Percentiles rank a stretch among this genome's conserved stretches.
These are phyloP conservation scores for Ardeotis arabs DNA, from an alignment of 2,113 vertebrate species.

Conservation along the genomic window DNA sequence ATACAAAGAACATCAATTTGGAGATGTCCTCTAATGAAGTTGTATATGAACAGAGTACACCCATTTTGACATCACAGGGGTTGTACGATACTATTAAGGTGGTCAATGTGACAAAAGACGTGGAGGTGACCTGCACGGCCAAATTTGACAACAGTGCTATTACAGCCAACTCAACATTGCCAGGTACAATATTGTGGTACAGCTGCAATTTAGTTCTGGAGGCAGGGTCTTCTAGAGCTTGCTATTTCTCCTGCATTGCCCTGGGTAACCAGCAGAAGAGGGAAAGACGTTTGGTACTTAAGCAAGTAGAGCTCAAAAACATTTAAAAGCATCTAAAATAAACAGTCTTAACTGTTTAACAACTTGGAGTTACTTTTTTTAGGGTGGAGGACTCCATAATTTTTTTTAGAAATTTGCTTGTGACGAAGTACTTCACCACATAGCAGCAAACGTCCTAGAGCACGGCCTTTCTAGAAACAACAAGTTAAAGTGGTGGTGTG, in stretches of 20 bases:
- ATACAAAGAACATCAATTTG: conserved; percentile 34
- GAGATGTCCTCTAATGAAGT: not conserved
- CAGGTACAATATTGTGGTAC: not conserved
- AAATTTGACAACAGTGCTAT: accelerated
- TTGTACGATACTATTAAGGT: conserved; percentile 33
- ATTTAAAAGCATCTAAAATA: not conserved
- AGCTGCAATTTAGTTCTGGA: not conserved
- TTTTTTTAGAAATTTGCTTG: not conserved
- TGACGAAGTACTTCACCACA: not conserved
- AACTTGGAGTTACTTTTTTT: not conserved
- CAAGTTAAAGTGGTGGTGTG: not conserved
- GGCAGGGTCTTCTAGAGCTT: not conserved
- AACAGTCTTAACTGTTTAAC: not conserved
- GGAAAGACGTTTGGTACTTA: not conserved
- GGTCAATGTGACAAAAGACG: not conserved
- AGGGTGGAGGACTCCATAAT: not conserved
- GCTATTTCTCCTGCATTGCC: not conserved
- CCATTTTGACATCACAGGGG: not conserved
- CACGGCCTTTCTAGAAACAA: not conserved
- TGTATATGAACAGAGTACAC: not conserved
- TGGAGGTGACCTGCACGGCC: not conserved
- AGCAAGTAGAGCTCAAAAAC: not conserved
- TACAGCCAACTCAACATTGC: not conserved
- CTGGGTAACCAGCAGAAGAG: not conserved
- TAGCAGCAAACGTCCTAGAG: not conserved